These are phyloP conservation scores for Monopterus albus DNA, from an alignment of 2,113 vertebrate genomes.

Conservation along the genomic window DNA sequence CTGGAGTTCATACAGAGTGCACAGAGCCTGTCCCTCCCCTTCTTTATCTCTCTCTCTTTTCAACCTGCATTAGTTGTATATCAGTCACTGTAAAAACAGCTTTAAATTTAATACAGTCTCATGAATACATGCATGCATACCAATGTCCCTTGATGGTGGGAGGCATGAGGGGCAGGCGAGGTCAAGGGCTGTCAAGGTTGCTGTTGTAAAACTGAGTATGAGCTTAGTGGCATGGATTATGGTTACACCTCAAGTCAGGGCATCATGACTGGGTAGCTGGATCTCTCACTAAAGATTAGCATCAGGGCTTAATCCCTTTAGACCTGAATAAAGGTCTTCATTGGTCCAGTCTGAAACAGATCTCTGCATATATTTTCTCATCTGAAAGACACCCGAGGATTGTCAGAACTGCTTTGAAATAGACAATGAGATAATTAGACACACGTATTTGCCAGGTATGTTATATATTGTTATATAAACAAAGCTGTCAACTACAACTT, in stretches of 20 bases:
- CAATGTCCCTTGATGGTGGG: conserved; percentile 60
- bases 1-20: conserved; percentile 73
- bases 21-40: conserved; percentile 35
- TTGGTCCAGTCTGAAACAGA: too few relatives aligned
- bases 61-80: conserved; percentile 55
- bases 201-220: conserved; percentile 18
- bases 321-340: too few relatives aligned
- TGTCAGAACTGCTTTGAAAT: too few relatives aligned
- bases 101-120: conserved; percentile 72
- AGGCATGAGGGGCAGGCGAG: conserved; percentile 57
- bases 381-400: too few relatives aligned
- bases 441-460: too few relatives aligned
- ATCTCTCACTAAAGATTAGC: neutral
- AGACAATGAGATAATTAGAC: too few relatives aligned
- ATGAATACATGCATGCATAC: conserved; percentile 80
- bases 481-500: too few relatives aligned
- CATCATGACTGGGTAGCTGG: conserved; percentile 12
- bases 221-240: conserved; percentile 10
- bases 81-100: conserved; percentile 64
- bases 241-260: neutral
- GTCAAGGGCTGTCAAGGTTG: conserved; percentile 63
- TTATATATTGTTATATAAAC: too few relatives aligned
- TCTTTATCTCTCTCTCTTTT: conserved; percentile 19
- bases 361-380: too few relatives aligned
- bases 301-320: neutral